phyloP scores from a whole-genome alignment of 2,888 invertebrate genomes.

The Diadromus collaris region DNA sequence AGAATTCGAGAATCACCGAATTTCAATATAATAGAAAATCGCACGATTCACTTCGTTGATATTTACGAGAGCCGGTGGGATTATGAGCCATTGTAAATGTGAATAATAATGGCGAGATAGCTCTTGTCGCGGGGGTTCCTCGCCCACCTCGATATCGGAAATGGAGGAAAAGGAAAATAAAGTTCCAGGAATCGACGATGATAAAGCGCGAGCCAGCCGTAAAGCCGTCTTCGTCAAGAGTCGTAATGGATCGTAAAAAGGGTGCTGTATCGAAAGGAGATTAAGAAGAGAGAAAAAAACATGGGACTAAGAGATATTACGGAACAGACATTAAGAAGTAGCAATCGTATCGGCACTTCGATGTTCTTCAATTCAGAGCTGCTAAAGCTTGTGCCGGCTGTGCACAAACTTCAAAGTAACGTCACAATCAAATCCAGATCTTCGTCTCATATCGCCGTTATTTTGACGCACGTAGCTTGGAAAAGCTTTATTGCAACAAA shows the following conservation, averaged over 20 bases:
- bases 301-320: background rate
- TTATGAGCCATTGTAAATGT: conserved; percentile 10
- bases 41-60: background rate
- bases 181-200: background rate
- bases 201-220: background rate
- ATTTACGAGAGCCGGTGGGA: conserved; percentile 3
- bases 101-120: background rate
- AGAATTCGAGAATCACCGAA: background rate
- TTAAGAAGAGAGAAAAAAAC: background rate
- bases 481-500: background rate
- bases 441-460: background rate
- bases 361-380: background rate
- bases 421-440: background rate
- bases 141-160: background rate
- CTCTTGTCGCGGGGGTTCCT: background rate
- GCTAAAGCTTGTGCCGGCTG: background rate
- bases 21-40: background rate
- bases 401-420: background rate
- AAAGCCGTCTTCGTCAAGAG: conserved; percentile 6
- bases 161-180: background rate
- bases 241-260: conserved; percentile 22
- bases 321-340: background rate
- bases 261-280: background rate
- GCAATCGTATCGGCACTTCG: background rate
- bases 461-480: background rate